Evolutionary conservation across 2,888 invertebrate species (phyloP), one percentile per base, ranked within the genome.

Genomic region (Megamerina dolium): DNA sequence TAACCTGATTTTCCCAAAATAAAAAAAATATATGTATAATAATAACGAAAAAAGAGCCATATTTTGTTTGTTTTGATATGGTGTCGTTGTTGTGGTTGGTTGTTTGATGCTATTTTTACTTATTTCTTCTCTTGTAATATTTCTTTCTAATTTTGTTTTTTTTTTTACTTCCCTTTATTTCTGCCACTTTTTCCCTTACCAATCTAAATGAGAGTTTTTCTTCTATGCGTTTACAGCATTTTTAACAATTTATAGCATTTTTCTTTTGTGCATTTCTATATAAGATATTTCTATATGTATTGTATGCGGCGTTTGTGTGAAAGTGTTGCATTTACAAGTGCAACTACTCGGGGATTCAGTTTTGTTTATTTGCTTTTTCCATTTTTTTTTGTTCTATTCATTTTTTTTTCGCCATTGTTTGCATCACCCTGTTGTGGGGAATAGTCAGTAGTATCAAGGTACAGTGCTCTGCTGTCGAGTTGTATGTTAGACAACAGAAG

Each of bases 291-390:
- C 8, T 20, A 8, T 13, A 13, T 8, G 16, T 37, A 8, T 23
- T 23, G 37, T n/a, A 4, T 38, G 38, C 8, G 6, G 6, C 14
- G 20, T 31, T 17, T 31, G 10, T 20, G 1, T 38, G 38, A 3
- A 29, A 31, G 5, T 38, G 17, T 30, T 31, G 31, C 31, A 31
- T 31, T 31, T 14, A 31, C 14, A 31, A 31, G 31, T 31, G 31
- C 31, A 31, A 31, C 14, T 26, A 12, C 26, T 26, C 26, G 14
- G 12, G 8, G 31, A 31, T n/a, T 13, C 31, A 14, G 12, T 13
- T 31, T 31, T 29, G 5, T 29, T 37, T n/a, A 8, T 21, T 38
- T 38, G 23, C n/a, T 13, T n/a, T 38, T 30, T 27, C 30, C 17
- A 16, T 14, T 27, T 29, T 29, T 5, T 29, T n/a, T 10, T 16